Conservation (phyloP, 2,113 vertebrate genomes). For the Circaetus cinerascens region DNA sequence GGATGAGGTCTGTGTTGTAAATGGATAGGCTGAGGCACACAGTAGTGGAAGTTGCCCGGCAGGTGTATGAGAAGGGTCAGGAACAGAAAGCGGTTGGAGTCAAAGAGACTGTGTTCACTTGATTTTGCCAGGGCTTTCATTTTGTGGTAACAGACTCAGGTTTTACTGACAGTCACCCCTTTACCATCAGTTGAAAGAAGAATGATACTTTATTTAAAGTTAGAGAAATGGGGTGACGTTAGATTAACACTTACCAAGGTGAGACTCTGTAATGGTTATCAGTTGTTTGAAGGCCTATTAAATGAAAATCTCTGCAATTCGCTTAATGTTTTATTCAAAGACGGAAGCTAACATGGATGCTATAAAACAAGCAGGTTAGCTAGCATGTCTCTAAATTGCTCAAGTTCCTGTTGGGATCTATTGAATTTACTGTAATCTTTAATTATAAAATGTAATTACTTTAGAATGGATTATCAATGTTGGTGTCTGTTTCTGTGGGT, state of each 20-base stretch:
- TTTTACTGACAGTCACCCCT: neutral
- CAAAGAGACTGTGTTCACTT: neutral
- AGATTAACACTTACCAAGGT: neutral
- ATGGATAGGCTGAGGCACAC: neutral
- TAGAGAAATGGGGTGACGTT: neutral
- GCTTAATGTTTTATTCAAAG: neutral
- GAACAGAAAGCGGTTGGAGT: neutral
- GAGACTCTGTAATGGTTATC: neutral
- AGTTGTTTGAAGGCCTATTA: neutral
- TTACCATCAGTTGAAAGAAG: neutral
- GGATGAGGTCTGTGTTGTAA: neutral
- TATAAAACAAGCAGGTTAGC: neutral
- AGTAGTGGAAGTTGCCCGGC: neutral
- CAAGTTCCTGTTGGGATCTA: conserved; percentile 56
- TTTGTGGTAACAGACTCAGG: neutral
- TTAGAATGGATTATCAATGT: conserved; percentile 61
- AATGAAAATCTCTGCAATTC: neutral
- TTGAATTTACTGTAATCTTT: conserved; percentile 70
- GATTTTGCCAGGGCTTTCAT: neutral
- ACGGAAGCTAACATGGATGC: neutral
- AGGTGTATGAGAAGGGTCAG: neutral
- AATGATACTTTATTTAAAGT: neutral
- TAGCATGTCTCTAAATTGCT: neutral
- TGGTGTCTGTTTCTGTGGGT: conserved; percentile 48
- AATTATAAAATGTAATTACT: conserved; percentile 71